phyloP scores from a whole-genome alignment of 2,888 invertebrate species.

The Rhagium mordax region DNA sequence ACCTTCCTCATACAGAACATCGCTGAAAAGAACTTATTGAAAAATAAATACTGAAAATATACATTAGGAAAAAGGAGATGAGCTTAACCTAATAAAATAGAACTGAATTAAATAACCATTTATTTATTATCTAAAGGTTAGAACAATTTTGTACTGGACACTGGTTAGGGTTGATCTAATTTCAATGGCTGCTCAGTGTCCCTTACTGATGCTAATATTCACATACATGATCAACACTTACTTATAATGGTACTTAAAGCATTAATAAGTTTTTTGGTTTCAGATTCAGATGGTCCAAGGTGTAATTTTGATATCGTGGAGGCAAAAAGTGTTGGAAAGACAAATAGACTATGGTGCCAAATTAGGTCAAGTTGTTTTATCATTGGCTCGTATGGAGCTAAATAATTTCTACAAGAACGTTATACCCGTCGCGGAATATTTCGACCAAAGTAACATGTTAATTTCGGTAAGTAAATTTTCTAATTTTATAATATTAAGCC shows the following conservation, averaged over 20 bases:
- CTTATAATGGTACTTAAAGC: neutral
- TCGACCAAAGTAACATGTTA: slow-evolving; percentile 88
- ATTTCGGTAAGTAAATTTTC: slow-evolving; percentile 76
- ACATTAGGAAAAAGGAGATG: no score
- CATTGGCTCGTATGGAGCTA: slow-evolving; percentile 89
- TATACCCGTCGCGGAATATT: slow-evolving; percentile 92
- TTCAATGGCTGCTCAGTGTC: no score
- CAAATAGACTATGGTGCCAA: slow-evolving; percentile 94
- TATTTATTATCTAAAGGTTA: no score
- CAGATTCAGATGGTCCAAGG: slow-evolving; percentile 93
- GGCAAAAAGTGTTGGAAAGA: slow-evolving; percentile 87
- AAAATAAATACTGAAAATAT: no score
- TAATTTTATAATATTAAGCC: no score
- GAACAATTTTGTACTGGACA: no score
- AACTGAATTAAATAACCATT: no score
- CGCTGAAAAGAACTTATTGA: no score
- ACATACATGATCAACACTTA: neutral
- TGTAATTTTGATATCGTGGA: slow-evolving; percentile 89
- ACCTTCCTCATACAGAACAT: no score
- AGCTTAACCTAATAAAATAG: no score
- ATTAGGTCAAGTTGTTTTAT: slow-evolving; percentile 87
- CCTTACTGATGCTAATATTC: no score
- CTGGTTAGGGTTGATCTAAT: no score
- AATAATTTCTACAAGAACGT: slow-evolving; percentile 91
- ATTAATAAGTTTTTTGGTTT: slow-evolving; percentile 52